A percentile compares a stretch with the other conserved stretches of the same genome.
These are phyloP conservation scores for Psammodynastes pulverulentus DNA, from an alignment of 2,113 vertebrate genomes.

Conservation along the genomic window DNA sequence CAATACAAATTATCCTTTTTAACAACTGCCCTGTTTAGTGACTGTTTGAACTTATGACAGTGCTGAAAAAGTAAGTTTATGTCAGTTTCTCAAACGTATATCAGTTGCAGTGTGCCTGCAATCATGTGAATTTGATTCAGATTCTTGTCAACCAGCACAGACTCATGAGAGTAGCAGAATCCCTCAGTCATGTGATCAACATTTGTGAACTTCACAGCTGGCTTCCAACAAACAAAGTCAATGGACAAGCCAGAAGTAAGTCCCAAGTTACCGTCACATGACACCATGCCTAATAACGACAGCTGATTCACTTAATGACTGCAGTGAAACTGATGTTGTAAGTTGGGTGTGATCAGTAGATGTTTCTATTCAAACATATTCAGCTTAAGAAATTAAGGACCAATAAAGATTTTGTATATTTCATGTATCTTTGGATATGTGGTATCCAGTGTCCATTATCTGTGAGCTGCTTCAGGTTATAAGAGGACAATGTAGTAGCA, in stretches of 20 bases:
- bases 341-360: neutral
- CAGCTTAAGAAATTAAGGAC: neutral
- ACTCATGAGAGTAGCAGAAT: neutral
- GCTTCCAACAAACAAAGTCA: neutral
- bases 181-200: neutral
- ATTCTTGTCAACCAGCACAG: neutral
- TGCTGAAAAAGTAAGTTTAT: neutral
- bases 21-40: too few relatives aligned
- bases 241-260: neutral
- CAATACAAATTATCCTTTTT: too few relatives aligned
- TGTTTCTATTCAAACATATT: neutral
- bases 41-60: too few relatives aligned
- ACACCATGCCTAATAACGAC: neutral
- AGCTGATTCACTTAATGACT: neutral
- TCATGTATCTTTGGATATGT: conserved; percentile 11
- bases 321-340: neutral
- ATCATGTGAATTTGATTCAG: neutral
- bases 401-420: conserved; percentile 30
- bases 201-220: neutral
- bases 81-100: neutral
- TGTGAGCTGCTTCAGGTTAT: neutral
- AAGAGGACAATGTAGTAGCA: neutral
- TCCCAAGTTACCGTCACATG: neutral
- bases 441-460: neutral
- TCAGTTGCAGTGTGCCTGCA: neutral